These are phyloP conservation scores for Proterorhinus semilunaris DNA, from an alignment of 2,113 vertebrate species.

Conservation along the genomic window DNA sequence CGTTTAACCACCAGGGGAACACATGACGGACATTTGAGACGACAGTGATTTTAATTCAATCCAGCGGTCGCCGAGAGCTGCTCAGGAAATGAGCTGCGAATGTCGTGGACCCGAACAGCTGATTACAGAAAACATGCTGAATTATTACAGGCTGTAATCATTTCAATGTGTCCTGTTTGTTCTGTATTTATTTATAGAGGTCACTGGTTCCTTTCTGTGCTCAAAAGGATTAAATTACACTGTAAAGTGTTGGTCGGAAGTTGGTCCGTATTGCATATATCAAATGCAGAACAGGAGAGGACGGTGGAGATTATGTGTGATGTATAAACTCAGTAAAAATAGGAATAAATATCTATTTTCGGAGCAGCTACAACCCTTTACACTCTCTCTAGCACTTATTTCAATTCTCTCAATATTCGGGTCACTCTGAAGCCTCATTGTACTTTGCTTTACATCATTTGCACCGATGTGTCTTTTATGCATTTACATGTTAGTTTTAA, in stretches of 20 bases:
- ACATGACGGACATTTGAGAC: constrained; percentile 5
- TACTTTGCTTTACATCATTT: constrained; percentile 16
- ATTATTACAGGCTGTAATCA: constrained; percentile 38
- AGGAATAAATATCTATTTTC: constrained; percentile 8
- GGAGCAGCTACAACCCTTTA: not conserved
- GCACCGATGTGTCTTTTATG: not conserved
- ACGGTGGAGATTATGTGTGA: not conserved
- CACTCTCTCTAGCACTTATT: not conserved
- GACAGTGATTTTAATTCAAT: constrained; percentile 5
- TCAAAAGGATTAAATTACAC: constrained; percentile 37
- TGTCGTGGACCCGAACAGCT: constrained; percentile 16
- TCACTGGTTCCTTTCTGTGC: constrained; percentile 32
- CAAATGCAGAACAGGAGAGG: constrained; percentile 31
- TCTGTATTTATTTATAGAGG: constrained; percentile 66
- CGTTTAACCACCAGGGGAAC: not conserved
- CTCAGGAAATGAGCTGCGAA: constrained; percentile 28
- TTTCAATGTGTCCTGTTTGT: constrained; percentile 46
- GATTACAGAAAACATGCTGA: constrained; percentile 44
- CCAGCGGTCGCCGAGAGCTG: constrained; percentile 3
- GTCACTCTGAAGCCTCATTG: constrained; percentile 11
- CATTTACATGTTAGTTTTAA: constrained; percentile 22
- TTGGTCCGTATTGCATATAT: constrained; percentile 14
- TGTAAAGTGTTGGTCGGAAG: constrained; percentile 43
- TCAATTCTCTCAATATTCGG: constrained; percentile 11
- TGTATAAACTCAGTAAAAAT: not conserved